Evolutionary conservation across 2,797 vertebrate genomes (phyloP).

Genomic region (Urosaurus nigricauda): DNA sequence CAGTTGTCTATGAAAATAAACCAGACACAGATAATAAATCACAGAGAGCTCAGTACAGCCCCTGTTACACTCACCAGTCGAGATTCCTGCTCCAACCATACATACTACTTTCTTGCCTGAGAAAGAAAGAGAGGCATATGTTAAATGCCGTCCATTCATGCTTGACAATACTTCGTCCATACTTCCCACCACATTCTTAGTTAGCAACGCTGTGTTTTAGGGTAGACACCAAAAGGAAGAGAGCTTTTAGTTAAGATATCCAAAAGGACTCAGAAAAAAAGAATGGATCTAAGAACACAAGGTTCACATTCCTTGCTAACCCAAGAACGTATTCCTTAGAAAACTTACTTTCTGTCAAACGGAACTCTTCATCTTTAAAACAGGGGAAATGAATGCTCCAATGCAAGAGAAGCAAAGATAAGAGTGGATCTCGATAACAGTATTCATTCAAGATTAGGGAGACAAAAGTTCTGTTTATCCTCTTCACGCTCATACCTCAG

Average conservation of each 20-base stretch:
- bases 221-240: neutral
- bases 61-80: slow-evolving; percentile 86
- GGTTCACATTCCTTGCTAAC: neutral
- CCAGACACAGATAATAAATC: too few relatives aligned
- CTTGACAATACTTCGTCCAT: neutral
- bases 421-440: too few relatives aligned
- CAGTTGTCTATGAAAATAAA: neutral
- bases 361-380: neutral
- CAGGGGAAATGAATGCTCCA: neutral
- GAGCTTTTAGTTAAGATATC: neutral
- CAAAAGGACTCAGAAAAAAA: neutral
- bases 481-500: too few relatives aligned
- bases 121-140: slow-evolving; percentile 1
- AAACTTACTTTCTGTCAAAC: neutral
- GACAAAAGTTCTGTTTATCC: neutral
- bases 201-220: neutral
- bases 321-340: neutral
- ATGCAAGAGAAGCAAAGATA: neutral
- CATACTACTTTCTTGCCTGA: slow-evolving; percentile 90
- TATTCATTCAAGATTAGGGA: neutral
- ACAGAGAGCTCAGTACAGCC: too few relatives aligned
- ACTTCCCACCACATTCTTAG: neutral
- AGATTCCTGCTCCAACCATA: slow-evolving; percentile 95
- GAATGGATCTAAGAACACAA: neutral
- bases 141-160: neutral